A percentile compares a stretch with the other conserved stretches of the same genome.
phyloP scores from a whole-genome alignment of 2,888 invertebrate species.

The Helicoverpa assulta region DNA sequence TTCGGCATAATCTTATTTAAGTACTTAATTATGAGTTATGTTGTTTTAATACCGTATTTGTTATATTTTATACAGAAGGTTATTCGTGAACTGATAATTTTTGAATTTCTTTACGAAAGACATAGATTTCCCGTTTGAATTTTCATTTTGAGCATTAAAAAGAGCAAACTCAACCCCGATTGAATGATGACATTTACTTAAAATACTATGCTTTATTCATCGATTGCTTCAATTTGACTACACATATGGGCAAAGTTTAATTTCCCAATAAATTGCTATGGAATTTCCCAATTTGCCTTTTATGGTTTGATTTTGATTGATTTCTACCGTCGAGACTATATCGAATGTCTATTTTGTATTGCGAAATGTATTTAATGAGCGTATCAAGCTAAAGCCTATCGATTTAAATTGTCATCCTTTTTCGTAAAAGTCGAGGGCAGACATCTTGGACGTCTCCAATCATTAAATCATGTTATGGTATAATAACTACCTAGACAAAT shows the following conservation, averaged over 20 bases:
- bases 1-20: background rate
- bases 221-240: background rate
- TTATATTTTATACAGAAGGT: no score
- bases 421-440: conserved; percentile 1
- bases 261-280: background rate
- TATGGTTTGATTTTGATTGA: conserved; percentile 5
- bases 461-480: background rate
- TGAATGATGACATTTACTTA: no score
- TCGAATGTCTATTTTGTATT: background rate
- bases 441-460: background rate
- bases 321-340: background rate
- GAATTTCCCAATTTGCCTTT: conserved; percentile 6
- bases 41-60: no score
- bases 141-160: no score
- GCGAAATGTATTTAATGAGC: conserved; percentile 2
- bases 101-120: no score
- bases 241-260: background rate
- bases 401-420: background rate
- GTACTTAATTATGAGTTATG: background rate
- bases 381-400: background rate
- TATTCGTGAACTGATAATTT: no score
- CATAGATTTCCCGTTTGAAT: no score
- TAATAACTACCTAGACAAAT: background rate
- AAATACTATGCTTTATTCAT: no score
- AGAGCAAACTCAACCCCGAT: no score